Base-by-base conservation (phyloP, 1,140 invertebrate genomes). In the Megalopta genalis region DNA sequence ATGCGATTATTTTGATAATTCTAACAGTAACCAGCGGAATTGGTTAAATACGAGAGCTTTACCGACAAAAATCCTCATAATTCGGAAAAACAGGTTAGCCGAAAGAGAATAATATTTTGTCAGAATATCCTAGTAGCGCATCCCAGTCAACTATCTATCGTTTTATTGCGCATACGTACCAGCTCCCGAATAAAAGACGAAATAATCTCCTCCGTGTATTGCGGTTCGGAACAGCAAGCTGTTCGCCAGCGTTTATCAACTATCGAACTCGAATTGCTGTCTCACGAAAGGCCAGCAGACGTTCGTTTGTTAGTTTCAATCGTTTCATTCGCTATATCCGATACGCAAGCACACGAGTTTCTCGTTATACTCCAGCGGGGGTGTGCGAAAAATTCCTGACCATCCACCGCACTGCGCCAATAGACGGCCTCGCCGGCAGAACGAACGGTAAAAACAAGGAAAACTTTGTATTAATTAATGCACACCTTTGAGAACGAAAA, bases 401-500 rank as follows among this genome's bases (percentile, higher is more conserved):
- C 21, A 21, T 21, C 42, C 42, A 52, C 49, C 16, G 14, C 14
- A 37, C 63, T 25, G 39, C 27, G 18, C 18, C 32, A 42, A 54
- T 46, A 39, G 16, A 14, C 10, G 54, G 54, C 1, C 37, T 21
- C 0, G 32, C 18, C 10, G 49, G 16, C 6, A 18, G 49, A 57
- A 37, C 66, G 62, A 49, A 54, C 12, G 16, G 21, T 23, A 10
- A 32, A 32, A 49, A 23, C 54, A 62, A 27, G n/a, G 37, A 37
- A 62, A 60, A 81, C 14, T 71, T 70, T 66, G 62, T 71, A 49
- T 71, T 60, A 81, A 77, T 77, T 77, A 66, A 59, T 71, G 60
- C 27, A 12, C 18, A 72, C 27, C 37, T 63, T 54, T 37, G 39
- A 10, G 42, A 65, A 77, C 32, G 21, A 77, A 66, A 77, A 37